phyloP scores from a whole-genome alignment of 2,888 invertebrate species.

The Spodoptera littoralis region DNA sequence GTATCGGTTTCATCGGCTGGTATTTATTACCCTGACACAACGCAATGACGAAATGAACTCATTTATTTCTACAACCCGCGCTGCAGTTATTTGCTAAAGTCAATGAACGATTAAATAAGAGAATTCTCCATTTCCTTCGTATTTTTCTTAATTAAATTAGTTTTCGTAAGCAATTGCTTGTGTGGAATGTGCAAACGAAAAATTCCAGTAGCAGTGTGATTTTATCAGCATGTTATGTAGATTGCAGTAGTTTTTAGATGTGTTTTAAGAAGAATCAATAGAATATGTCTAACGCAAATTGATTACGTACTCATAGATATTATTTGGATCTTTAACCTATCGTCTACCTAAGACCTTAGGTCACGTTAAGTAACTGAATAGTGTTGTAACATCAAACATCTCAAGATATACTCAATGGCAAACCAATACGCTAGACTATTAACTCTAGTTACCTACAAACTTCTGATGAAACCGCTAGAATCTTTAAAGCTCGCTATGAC shows the following conservation, averaged over 20 bases:
- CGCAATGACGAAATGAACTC: slow-evolving; percentile 42
- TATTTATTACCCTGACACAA: slow-evolving; percentile 52
- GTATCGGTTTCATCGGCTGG: slow-evolving; percentile 48
- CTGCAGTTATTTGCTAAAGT: slow-evolving; percentile 3
- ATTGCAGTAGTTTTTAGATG: too few species aligned
- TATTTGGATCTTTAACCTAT: slow-evolving; percentile 39
- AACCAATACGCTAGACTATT: too few species aligned
- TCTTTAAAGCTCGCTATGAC: neutral
- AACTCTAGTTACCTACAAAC: too few species aligned
- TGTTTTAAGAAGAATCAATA: neutral
- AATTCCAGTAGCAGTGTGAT: too few species aligned
- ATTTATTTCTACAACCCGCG: slow-evolving; percentile 8
- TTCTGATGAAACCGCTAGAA: too few species aligned
- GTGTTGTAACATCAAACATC: slow-evolving; percentile 5
- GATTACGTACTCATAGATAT: slow-evolving; percentile 25
- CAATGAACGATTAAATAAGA: slow-evolving; percentile 5
- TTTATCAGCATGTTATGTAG: too few species aligned
- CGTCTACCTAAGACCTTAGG: slow-evolving; percentile 13
- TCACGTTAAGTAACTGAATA: slow-evolving; percentile 8
- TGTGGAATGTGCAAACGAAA: too few species aligned
- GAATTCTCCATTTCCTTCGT: neutral
- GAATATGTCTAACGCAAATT: slow-evolving; percentile 2
- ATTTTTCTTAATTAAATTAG: too few species aligned
- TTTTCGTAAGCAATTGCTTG: too few species aligned
- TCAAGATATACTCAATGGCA: neutral